These are phyloP conservation scores for Perodicticus potto DNA, from an alignment of 2,797 vertebrate genomes.

Conservation along the genomic window DNA sequence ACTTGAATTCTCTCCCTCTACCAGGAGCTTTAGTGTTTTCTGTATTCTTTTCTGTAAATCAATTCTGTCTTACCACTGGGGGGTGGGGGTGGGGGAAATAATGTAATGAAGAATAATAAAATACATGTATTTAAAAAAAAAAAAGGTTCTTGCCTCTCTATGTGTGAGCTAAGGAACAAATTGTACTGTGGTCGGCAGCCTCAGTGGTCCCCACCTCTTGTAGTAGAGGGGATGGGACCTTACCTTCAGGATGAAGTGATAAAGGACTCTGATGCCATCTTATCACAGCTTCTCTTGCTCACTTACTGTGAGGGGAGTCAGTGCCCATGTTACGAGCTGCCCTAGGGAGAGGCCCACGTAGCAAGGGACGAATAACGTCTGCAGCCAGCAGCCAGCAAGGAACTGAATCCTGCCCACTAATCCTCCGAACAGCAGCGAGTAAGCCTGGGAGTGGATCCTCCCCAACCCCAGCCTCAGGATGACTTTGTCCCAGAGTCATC, in stretches of 20 bases:
- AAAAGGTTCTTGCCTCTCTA: too few relatives aligned
- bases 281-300: neutral
- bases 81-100: too few relatives aligned
- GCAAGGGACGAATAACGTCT: neutral
- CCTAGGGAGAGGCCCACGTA: neutral
- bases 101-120: too few relatives aligned
- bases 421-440: neutral
- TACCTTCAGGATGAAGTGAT: neutral
- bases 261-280: neutral
- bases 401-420: neutral
- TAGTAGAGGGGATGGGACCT: neutral
- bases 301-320: neutral
- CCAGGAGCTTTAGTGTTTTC: too few relatives aligned
- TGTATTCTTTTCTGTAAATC: too few relatives aligned
- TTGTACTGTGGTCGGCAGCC: neutral
- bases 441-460: too few relatives aligned
- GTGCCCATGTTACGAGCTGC: neutral
- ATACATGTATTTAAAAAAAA: too few relatives aligned
- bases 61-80: too few relatives aligned
- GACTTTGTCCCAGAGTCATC: neutral
- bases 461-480: neutral
- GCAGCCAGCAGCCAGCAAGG: neutral
- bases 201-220: fast-evolving
- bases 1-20: too few relatives aligned
- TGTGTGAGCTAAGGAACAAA: neutral